Evolutionary conservation across 2,888 invertebrate genomes (phyloP).

Genomic region (Aromia moschata): DNA sequence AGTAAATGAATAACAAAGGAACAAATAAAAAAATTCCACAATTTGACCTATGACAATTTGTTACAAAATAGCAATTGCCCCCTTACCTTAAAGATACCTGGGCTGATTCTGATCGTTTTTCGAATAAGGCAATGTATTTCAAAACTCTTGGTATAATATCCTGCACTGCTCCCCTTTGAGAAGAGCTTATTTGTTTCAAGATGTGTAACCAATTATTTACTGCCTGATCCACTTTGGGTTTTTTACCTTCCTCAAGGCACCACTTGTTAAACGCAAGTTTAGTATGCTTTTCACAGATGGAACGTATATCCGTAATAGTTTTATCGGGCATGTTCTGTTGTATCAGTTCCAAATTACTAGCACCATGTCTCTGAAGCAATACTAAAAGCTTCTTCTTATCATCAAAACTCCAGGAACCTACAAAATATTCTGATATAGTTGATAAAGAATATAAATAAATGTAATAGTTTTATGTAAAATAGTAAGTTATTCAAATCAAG

Average conservation of each 20-base stretch:
- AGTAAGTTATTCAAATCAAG: too few relatives aligned
- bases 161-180: constrained; percentile 32
- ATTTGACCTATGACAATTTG: too few relatives aligned
- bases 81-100: constrained; percentile 50
- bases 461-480: too few relatives aligned
- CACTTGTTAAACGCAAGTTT: constrained; percentile 40
- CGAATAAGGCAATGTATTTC: constrained; percentile 58
- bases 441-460: too few relatives aligned
- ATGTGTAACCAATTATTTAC: constrained; percentile 55
- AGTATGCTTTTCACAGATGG: constrained; percentile 50
- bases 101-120: constrained; percentile 42
- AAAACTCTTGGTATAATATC: constrained; percentile 52
- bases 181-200: constrained; percentile 39
- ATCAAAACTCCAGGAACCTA: constrained; percentile 45
- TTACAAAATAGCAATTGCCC: too few relatives aligned
- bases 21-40: too few relatives aligned
- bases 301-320: constrained; percentile 49
- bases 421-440: too few relatives aligned
- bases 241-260: constrained; percentile 17
- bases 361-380: constrained; percentile 51
- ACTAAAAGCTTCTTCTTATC: constrained; percentile 51
- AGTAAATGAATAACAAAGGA: too few relatives aligned
- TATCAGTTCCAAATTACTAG: constrained; percentile 48
- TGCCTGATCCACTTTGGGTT: constrained; percentile 38
- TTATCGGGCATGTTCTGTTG: constrained; percentile 50